Base-by-base conservation (phyloP, 2,888 invertebrate genomes). In the Shargacucullia verbasci region DNA sequence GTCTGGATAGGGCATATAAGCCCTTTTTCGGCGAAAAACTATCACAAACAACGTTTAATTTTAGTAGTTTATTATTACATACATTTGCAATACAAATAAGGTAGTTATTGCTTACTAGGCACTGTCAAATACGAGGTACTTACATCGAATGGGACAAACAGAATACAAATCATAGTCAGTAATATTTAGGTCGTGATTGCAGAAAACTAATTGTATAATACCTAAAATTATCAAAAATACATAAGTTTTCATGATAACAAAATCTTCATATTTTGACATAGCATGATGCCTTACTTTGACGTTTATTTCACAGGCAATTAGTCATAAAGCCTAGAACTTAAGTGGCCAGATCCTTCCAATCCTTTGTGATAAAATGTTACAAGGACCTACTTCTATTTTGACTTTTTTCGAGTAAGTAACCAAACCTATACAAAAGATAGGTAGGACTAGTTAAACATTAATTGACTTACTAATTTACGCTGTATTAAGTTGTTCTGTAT, bases 231-330 rank as follows among this genome's bases (percentile, higher is more conserved):
- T 81, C 79, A 92, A 89, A 89, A 89, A 80, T 80, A 82, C 80
- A 82, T 81, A 80, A 83, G 84, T 85, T 90, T 84, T 88, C 93
- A 92, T 92, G 83, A 73, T 92, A 88, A 82, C 72, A 86, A 89
- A 88, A 84, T 81, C 64, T 78, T 80, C 76, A 82, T 79, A 80
- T 82, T 86, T 85, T 88, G 90, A 89, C 87, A 84, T 83, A 60
- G 70, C 80, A 82, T 83, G 79, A 69, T 79, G 80, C 69, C 77
- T 41, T 59, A 29, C 41, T 47, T 53, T 79, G 80, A 77, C 80
- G 25, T 57, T 48, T 60, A 33, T 20, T 47, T 33, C 43, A 58
- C 25, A 46, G 59, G 48, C 27, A 39, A 47, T 48, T 44, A 31
- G 49, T 52, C 52, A 55, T 65, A 54, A 61, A 65, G 59, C 50